Percentiles rank a stretch among this genome's conserved stretches.
phyloP scores from a whole-genome alignment of 2,888 invertebrate species.

The Protophormia terraenovae region DNA sequence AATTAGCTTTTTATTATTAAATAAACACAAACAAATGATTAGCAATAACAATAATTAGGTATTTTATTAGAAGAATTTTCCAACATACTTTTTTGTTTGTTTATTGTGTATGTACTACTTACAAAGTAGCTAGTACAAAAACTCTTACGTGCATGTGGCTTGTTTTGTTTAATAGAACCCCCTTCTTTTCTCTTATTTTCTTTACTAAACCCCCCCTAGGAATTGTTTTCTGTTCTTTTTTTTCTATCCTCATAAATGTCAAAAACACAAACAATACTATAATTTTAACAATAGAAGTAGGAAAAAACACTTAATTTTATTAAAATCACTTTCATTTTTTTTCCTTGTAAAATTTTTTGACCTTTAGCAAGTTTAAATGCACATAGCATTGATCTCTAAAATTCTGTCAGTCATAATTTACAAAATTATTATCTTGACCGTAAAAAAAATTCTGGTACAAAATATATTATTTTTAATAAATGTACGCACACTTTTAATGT shows the following conservation, averaged over 20 bases:
- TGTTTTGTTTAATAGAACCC: background rate
- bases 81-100: no score
- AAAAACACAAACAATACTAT: background rate
- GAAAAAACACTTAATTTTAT: background rate
- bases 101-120: no score
- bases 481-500: constrained; percentile 1
- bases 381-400: constrained; percentile 60
- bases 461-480: background rate
- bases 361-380: constrained; percentile 61
- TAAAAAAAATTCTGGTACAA: constrained; percentile 21
- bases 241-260: no score
- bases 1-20: no score
- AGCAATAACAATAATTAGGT: no score
- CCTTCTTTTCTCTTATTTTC: background rate
- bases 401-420: constrained; percentile 41
- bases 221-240: no score
- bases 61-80: no score
- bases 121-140: background rate
- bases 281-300: background rate
- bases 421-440: constrained; percentile 50
- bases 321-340: constrained; percentile 46
- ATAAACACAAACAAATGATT: no score
- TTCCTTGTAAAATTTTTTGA: no score
- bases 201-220: background rate
- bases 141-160: background rate